Conservation (phyloP, 2,113 vertebrate genomes). For the Nycticorax nycticorax region DNA sequence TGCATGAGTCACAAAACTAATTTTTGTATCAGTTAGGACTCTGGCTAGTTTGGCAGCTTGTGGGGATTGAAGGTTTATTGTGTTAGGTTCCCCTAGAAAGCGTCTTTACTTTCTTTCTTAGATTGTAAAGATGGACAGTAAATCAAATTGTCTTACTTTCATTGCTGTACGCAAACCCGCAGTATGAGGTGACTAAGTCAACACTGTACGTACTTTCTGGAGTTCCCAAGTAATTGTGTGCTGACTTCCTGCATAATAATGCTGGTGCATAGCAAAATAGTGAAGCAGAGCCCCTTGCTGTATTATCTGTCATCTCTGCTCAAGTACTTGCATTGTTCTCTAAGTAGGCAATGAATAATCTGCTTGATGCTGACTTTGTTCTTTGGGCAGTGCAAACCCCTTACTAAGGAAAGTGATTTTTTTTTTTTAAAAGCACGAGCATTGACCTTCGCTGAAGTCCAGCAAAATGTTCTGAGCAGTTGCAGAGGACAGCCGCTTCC, state of each 20-base stretch:
- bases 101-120: background rate
- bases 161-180: background rate
- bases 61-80: background rate
- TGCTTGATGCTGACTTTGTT: slow-evolving; percentile 1
- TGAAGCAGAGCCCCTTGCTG: background rate
- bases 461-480: background rate
- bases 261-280: background rate
- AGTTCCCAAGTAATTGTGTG: background rate
- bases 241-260: background rate
- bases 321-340: background rate
- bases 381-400: background rate
- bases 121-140: background rate
- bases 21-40: background rate
- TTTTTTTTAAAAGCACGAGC: background rate
- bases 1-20: background rate
- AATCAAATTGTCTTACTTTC: background rate
- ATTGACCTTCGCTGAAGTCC: slow-evolving; percentile 12
- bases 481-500: background rate
- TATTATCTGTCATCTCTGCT: background rate
- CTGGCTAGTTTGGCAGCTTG: background rate
- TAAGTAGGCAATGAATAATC: background rate
- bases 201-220: background rate
- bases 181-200: background rate
- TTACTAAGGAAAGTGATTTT: background rate
- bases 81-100: background rate